phyloP scores from a whole-genome alignment of 2,888 invertebrate genomes.

The Panzeria rudis region DNA sequence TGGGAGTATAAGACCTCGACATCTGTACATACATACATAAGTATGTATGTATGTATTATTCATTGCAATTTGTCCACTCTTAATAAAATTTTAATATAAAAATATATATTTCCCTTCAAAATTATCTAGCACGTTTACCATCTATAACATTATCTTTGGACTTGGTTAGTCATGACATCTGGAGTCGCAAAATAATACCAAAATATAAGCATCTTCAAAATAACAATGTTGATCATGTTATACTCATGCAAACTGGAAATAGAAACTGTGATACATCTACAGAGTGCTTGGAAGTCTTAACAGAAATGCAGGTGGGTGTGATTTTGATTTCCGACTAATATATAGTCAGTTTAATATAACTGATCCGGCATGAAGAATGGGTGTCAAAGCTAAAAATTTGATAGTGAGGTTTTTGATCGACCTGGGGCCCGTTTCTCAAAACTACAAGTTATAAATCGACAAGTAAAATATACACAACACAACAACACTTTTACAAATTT shows the following conservation, averaged over 20 bases:
- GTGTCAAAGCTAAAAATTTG: too few species aligned
- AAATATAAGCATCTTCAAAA: slow-evolving; percentile 73
- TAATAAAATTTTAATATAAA: neutral
- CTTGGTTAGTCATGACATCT: slow-evolving; percentile 78
- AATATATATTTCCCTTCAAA: neutral
- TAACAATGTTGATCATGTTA: slow-evolving; percentile 80
- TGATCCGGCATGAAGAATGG: neutral
- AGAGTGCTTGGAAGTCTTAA: slow-evolving; percentile 81
- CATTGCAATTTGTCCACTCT: neutral
- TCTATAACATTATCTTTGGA: slow-evolving; percentile 77
- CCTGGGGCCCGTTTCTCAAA: too few species aligned
- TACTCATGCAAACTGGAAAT: slow-evolving; percentile 84
- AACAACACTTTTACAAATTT: too few species aligned
- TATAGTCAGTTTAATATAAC: neutral
- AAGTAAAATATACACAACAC: too few species aligned
- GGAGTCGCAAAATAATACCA: slow-evolving; percentile 75
- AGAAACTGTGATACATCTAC: slow-evolving; percentile 79
- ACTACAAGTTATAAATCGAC: too few species aligned
- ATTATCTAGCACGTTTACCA: slow-evolving; percentile 72
- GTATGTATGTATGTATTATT: neutral
- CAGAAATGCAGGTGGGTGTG: slow-evolving; percentile 83
- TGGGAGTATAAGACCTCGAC: too few species aligned
- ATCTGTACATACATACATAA: neutral
- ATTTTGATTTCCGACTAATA: too few species aligned
- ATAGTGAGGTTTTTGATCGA: too few species aligned